Evolutionary conservation across 37 sponge, comb jelly and placozoan species (phyloP).

Genomic region (Lycopodina hypogea): DNA sequence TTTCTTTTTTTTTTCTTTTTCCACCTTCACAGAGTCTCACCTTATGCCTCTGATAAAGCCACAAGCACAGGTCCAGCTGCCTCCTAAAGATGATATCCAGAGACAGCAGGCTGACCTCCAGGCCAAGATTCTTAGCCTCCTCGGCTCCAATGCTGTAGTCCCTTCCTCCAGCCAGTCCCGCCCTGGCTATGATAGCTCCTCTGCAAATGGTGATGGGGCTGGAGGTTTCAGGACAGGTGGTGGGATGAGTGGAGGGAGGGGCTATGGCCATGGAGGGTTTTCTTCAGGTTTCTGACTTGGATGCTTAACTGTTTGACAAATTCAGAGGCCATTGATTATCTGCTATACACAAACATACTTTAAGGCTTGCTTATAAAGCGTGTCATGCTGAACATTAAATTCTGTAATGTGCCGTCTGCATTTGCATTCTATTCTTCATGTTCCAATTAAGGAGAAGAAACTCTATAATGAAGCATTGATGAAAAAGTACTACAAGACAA

Average conservation of each 20-base stretch:
- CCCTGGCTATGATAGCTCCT: neutral
- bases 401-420: no score
- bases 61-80: neutral
- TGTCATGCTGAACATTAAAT: no score
- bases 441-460: no score
- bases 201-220: neutral
- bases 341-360: no score
- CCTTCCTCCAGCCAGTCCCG: conserved; percentile 32
- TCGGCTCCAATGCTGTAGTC: conserved; percentile 80
- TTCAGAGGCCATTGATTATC: no score
- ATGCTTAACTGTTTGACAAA: no score
- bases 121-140: conserved; percentile 78
- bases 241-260: conserved; percentile 9
- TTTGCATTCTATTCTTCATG: no score
- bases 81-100: conserved; percentile 40
- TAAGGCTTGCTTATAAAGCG: no score
- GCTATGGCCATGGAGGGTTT: conserved; percentile 20
- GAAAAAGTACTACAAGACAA: no score
- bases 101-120: conserved; percentile 78
- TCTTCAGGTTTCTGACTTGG: neutral
- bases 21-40: no score
- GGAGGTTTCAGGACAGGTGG: conserved; percentile 1
- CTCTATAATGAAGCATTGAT: no score
- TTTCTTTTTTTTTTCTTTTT: no score
- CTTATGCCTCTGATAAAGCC: neutral